A percentile compares a stretch with the other conserved stretches of the same genome.
phyloP scores from a whole-genome alignment of 1,140 invertebrate genomes.

The Fragariocoptes setiger region DNA sequence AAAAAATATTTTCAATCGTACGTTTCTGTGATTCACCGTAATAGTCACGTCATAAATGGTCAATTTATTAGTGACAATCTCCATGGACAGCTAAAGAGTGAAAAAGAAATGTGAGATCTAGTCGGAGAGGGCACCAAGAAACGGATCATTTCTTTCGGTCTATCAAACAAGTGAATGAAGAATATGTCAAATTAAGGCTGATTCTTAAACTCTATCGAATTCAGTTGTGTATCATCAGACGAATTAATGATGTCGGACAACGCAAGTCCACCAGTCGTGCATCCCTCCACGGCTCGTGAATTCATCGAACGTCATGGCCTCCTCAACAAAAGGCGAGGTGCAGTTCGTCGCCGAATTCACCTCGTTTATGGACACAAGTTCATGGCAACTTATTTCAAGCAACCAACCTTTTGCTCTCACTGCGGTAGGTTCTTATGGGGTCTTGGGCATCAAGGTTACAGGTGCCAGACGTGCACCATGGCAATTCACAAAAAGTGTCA shows the following conservation, averaged over 20 bases:
- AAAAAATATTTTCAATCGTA: neutral
- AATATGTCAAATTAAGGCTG: neutral
- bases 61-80: neutral
- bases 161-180: neutral
- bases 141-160: neutral
- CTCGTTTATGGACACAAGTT: constrained; percentile 97
- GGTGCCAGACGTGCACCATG: constrained; percentile 95
- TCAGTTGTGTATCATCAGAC: neutral
- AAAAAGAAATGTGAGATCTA: neutral
- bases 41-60: neutral
- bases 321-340: constrained; percentile 61
- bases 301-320: constrained; percentile 70
- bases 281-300: constrained; percentile 20
- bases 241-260: neutral
- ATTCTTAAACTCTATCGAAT: neutral
- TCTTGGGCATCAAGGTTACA: constrained; percentile 94
- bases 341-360: constrained; percentile 72
- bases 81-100: neutral
- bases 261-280: neutral
- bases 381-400: constrained; percentile 92
- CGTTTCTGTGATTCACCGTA: neutral
- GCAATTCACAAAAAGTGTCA: constrained; percentile 93
- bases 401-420: constrained; percentile 63
- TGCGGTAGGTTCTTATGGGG: constrained; percentile 91
- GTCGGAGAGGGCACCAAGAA: neutral